These are phyloP conservation scores for Stenodera caucasica DNA, from an alignment of 2,888 invertebrate species.

Conservation along the genomic window DNA sequence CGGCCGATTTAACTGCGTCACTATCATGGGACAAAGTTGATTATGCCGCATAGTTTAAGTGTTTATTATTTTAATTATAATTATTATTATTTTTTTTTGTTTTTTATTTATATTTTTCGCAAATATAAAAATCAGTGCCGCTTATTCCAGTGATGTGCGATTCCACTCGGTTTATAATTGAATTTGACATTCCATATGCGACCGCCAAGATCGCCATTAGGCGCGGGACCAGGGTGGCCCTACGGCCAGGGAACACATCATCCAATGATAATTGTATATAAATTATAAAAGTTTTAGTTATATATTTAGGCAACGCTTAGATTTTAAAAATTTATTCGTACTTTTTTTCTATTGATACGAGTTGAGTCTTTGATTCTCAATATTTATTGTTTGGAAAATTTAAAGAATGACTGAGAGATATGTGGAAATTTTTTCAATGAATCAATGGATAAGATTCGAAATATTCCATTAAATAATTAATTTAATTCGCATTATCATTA, in stretches of 20 bases:
- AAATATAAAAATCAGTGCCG: conserved; percentile 29
- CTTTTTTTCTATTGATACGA: background rate
- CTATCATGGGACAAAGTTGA: conserved; percentile 78
- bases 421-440: background rate
- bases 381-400: background rate
- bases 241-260: conserved; percentile 54
- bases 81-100: background rate
- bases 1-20: conserved; percentile 63
- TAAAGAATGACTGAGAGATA: too few species aligned
- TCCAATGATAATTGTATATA: conserved; percentile 34
- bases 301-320: conserved; percentile 27
- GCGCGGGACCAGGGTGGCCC: conserved; percentile 56
- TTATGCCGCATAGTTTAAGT: conserved; percentile 64
- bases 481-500: background rate
- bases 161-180: conserved; percentile 47
- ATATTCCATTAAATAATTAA: background rate
- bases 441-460: background rate
- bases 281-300: conserved; percentile 34
- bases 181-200: conserved; percentile 54
- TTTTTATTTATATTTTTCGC: background rate
- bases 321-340: conserved; percentile 18
- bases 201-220: conserved; percentile 53
- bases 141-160: conserved; percentile 55
- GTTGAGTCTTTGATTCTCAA: background rate
- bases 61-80: conserved; percentile 19